A percentile compares a stretch with the other conserved stretches of the same genome.
These are phyloP conservation scores for Drosophila pectinifera DNA, from an alignment of 1,140 invertebrate species.

Conservation along the genomic window DNA sequence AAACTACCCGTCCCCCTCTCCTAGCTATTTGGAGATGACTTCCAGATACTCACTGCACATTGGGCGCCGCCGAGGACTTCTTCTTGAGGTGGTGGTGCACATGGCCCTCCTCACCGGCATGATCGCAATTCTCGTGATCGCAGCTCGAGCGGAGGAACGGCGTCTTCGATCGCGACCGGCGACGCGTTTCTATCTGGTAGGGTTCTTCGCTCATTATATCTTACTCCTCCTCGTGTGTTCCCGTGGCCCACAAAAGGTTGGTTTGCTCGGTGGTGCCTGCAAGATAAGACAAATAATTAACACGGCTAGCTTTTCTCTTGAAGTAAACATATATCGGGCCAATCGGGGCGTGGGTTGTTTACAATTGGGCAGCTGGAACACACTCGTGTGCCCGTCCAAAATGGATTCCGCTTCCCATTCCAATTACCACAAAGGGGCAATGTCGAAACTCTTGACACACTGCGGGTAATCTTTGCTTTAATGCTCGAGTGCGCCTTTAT, in stretches of 20 bases:
- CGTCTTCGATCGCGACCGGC: conserved; percentile 88
- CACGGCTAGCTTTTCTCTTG: conserved; percentile 5
- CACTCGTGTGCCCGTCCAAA: conserved; percentile 11
- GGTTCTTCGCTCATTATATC: conserved; percentile 65
- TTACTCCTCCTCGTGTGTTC: conserved; percentile 20
- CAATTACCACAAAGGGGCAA: conserved; percentile 6
- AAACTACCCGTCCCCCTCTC: neutral
- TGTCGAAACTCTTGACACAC: conserved; percentile 33
- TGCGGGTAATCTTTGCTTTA: conserved; percentile 36
- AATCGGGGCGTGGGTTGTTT: conserved; percentile 70
- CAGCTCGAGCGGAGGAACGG: conserved; percentile 87
- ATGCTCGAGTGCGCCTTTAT: conserved; percentile 56
- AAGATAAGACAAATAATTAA: conserved; percentile 48
- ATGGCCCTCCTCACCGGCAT: conserved; percentile 86
- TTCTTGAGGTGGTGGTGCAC: conserved; percentile 82
- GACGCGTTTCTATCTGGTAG: conserved; percentile 84
- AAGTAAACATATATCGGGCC: conserved; percentile 26
- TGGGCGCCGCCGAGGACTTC: conserved; percentile 84
- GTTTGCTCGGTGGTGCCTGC: conserved; percentile 29
- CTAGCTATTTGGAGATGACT: conserved; percentile 18
- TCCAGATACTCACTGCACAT: conserved; percentile 85
- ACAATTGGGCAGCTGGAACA: conserved; percentile 58
- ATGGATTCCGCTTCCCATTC: neutral
- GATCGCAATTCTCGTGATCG: conserved; percentile 86
- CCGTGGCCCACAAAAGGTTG: conserved; percentile 15